Evolutionary conservation across 2,797 vertebrate species (phyloP).

Genomic region (Onychomys leucogaster): DNA sequence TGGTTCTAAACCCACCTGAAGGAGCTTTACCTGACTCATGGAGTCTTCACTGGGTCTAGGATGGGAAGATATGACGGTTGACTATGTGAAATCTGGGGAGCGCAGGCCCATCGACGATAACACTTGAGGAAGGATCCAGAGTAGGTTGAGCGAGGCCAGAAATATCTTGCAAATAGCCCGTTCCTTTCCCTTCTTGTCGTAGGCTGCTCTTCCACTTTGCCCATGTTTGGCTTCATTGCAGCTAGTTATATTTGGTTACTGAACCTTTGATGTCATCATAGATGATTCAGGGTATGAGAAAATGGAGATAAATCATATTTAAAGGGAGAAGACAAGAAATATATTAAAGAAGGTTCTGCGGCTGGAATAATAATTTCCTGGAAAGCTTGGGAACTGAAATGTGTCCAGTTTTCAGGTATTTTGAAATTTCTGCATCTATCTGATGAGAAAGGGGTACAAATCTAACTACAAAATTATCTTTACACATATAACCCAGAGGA

Average conservation of each 20-base stretch:
- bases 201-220: background rate
- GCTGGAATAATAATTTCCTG: background rate
- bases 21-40: background rate
- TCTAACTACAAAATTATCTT: background rate
- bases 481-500: background rate
- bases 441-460: background rate
- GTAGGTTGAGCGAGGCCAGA: background rate
- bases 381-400: slow-evolving; percentile 2
- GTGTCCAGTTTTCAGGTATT: background rate
- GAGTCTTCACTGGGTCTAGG: background rate
- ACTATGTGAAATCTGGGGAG: background rate
- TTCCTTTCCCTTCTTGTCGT: background rate
- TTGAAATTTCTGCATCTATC: background rate
- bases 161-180: background rate
- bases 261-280: background rate
- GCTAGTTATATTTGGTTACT: slow-evolving; percentile 19
- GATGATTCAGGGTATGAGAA: background rate
- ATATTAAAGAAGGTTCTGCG: background rate
- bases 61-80: background rate
- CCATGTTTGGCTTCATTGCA: background rate
- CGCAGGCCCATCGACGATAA: background rate
- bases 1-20: background rate
- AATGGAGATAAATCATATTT: slow-evolving; percentile 11
- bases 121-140: background rate
- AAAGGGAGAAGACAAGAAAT: background rate